These are phyloP conservation scores for Didymodactylos carnosus DNA, from an alignment of 2,888 invertebrate species.

Conservation along the genomic window DNA sequence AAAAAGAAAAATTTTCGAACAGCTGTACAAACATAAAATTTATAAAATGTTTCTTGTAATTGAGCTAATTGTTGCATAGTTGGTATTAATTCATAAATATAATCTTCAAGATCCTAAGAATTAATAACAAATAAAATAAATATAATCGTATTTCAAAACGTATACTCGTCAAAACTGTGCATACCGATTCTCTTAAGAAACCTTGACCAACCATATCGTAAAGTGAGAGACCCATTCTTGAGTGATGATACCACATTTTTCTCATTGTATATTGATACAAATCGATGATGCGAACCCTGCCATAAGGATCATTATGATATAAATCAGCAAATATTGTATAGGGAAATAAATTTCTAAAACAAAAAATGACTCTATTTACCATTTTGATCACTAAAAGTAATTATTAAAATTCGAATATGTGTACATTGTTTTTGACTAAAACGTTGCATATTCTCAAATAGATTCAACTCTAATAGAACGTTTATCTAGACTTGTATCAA, in stretches of 20 bases:
- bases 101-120: constrained; percentile 70
- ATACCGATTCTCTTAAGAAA: constrained; percentile 60
- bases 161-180: no score
- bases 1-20: constrained; percentile 88
- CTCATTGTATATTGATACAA: constrained; percentile 81
- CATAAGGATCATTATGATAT: constrained; percentile 62
- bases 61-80: constrained; percentile 72
- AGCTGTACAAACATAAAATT: constrained; percentile 85
- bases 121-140: constrained; percentile 18
- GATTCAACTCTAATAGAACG: no score
- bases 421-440: no score
- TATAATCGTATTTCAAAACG: no score
- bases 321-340: constrained; percentile 67
- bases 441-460: no score
- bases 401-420: not conserved
- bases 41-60: constrained; percentile 73
- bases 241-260: constrained; percentile 81
- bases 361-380: constrained; percentile 1
- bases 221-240: constrained; percentile 69
- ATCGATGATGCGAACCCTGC: constrained; percentile 64
- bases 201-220: constrained; percentile 83
- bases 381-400: not conserved
- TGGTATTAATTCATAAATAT: constrained; percentile 75
- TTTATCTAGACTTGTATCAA: no score
- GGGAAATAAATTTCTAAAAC: constrained; percentile 52